These are phyloP conservation scores for Chrysolina americana DNA, from an alignment of 2,888 invertebrate species.

Conservation along the genomic window DNA sequence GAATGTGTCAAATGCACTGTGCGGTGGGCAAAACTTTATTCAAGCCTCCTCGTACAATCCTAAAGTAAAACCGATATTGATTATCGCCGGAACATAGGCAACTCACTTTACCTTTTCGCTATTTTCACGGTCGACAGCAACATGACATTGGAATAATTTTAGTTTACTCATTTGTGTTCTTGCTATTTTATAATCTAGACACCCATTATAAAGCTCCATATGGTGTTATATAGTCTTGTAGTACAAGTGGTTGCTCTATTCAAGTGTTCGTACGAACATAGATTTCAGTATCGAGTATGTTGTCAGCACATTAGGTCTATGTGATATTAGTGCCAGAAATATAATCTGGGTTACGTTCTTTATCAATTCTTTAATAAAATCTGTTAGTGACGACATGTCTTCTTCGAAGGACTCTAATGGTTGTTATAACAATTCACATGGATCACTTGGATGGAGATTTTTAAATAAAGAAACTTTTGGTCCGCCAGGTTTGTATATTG, in stretches of 20 bases:
- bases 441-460: constrained; percentile 58
- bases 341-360: neutral
- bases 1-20: too few species aligned
- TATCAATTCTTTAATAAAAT: constrained; percentile 11
- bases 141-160: constrained; percentile 8
- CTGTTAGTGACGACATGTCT: constrained; percentile 8
- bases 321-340: too few species aligned
- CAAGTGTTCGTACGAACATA: neutral
- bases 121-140: constrained; percentile 9
- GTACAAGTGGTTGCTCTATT: neutral
- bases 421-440: constrained; percentile 27
- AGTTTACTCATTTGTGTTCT: neutral
- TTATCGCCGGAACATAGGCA: constrained; percentile 24
- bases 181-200: neutral
- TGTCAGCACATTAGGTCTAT: too few species aligned
- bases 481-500: constrained; percentile 41
- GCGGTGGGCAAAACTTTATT: constrained; percentile 3
- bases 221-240: constrained; percentile 4
- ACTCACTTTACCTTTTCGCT: constrained; percentile 25
- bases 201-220: constrained; percentile 10
- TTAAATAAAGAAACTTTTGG: constrained; percentile 62
- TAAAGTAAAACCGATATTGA: constrained; percentile 11
- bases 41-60: constrained; percentile 19
- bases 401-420: neutral
- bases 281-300: neutral